phyloP scores from a whole-genome alignment of 2,888 invertebrate genomes.

The Perithous albicinctus region DNA sequence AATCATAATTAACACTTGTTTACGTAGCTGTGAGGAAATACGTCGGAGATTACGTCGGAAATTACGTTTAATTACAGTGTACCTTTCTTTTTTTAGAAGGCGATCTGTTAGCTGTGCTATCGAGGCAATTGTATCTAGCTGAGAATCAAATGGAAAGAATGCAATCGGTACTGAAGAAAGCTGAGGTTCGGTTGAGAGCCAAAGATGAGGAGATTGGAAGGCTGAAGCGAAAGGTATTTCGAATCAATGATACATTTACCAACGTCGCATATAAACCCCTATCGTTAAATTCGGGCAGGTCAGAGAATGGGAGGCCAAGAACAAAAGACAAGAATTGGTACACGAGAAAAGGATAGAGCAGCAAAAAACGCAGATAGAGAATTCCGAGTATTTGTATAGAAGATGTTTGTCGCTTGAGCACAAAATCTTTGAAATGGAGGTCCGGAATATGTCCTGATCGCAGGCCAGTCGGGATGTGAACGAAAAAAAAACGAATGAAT shows the following conservation, averaged over 20 bases:
- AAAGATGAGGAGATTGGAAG: slow-evolving; percentile 78
- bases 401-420: slow-evolving; percentile 77
- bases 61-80: too few relatives aligned
- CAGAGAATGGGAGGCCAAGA: slow-evolving; percentile 77
- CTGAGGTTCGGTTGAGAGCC: slow-evolving; percentile 73
- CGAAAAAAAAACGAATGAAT: too few relatives aligned
- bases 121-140: slow-evolving; percentile 76
- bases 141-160: slow-evolving; percentile 77
- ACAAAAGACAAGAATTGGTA: slow-evolving; percentile 72
- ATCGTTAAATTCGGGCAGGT: slow-evolving; percentile 68
- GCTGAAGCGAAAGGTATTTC: slow-evolving; percentile 78
- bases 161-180: slow-evolving; percentile 74
- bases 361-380: slow-evolving; percentile 71
- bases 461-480: too few relatives aligned
- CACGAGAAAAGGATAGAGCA: slow-evolving; percentile 74
- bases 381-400: slow-evolving; percentile 77
- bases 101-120: slow-evolving; percentile 74
- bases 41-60: background rate
- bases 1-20: slow-evolving; percentile 8
- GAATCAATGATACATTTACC: slow-evolving; percentile 11
- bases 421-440: slow-evolving; percentile 80
- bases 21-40: background rate
- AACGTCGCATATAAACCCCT: background rate
- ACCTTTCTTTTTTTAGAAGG: slow-evolving; percentile 70
- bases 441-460: slow-evolving; percentile 65